These are phyloP conservation scores for Chloebia gouldiae DNA, from an alignment of 2,113 vertebrate species.

Conservation along the genomic window DNA sequence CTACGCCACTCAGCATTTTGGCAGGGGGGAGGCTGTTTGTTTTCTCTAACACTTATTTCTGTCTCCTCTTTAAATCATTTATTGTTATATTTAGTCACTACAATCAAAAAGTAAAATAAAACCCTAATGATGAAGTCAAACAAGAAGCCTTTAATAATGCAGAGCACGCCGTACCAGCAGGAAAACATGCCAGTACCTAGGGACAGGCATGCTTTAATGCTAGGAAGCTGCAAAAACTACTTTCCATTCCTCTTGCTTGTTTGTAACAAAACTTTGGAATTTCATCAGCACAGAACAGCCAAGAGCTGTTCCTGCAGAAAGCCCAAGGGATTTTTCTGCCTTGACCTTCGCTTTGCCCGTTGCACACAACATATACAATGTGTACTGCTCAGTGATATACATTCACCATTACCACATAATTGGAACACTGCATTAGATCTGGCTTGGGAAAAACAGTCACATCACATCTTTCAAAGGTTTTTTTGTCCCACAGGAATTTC, in stretches of 20 bases:
- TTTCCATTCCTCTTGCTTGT: background rate
- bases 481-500: background rate
- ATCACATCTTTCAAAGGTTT: background rate
- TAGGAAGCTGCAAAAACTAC: background rate
- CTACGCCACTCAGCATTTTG: conserved; percentile 29
- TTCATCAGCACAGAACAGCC: background rate
- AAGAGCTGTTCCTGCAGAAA: background rate
- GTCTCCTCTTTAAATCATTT: conserved; percentile 57
- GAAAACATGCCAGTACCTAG: conserved; percentile 16
- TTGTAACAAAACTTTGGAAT: background rate
- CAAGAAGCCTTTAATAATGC: conserved; percentile 47
- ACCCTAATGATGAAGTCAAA: conserved; percentile 57
- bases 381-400: background rate
- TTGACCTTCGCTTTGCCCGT: background rate
- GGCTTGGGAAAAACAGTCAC: background rate
- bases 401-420: background rate
- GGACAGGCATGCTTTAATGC: background rate
- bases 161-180: background rate
- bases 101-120: conserved; percentile 54
- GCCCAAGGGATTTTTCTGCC: background rate
- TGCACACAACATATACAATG: background rate
- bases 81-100: conserved; percentile 66
- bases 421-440: background rate
- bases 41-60: conserved; percentile 52
- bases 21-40: conserved; percentile 49